Conservation (phyloP, 35 echinoderm and acorn worm genomes). For the Heliocidaris tuberculata region DNA sequence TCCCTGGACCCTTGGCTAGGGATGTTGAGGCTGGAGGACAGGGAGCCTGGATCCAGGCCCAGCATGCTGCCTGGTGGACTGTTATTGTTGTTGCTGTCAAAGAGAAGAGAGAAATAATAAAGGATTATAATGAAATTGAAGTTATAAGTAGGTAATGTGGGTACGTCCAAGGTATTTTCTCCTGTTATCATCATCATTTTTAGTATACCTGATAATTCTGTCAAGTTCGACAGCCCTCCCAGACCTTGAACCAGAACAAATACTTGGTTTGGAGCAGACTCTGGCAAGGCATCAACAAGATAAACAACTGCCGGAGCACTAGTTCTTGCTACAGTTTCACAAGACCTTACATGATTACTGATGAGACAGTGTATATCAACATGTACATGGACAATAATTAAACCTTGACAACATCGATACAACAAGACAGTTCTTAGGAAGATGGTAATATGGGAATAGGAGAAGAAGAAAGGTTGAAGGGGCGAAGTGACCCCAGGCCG, state of each 20-base stretch:
- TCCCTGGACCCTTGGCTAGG: background rate
- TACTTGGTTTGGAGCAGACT: no score
- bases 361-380: no score
- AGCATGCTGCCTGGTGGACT: slow-evolving; percentile 36
- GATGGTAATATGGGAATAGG: background rate
- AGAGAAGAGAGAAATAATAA: background rate
- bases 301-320: no score
- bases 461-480: background rate
- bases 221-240: no score
- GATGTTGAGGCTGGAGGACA: slow-evolving; percentile 21
- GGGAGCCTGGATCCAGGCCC: background rate
- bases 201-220: no score
- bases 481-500: background rate
- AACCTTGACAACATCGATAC: background rate
- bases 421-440: background rate
- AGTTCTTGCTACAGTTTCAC: no score
- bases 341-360: background rate
- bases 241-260: no score
- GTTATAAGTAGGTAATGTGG: background rate
- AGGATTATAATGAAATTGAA: background rate
- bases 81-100: slow-evolving; percentile 41
- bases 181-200: no score
- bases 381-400: background rate
- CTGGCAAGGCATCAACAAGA: no score
- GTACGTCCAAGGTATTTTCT: no score